Evolutionary conservation across 2,797 vertebrate genomes (phyloP).

Genomic region (Coregonus sp.): DNA sequence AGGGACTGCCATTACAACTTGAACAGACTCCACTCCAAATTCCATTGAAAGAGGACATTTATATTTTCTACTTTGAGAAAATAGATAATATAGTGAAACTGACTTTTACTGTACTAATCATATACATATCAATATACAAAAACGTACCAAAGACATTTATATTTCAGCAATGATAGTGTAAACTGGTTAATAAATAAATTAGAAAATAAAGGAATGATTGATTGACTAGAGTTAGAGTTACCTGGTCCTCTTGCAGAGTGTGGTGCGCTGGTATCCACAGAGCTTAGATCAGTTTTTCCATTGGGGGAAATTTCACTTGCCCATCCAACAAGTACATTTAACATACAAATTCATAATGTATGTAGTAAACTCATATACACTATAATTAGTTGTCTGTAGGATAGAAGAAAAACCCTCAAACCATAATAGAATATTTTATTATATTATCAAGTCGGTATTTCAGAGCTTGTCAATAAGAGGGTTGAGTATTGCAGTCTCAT

Average conservation of each 20-base stretch:
- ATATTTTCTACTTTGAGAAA: conserved; percentile 2
- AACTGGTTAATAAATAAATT: conserved; percentile 49
- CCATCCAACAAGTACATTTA: no score
- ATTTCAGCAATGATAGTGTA: conserved; percentile 3
- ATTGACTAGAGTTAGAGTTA: conserved; percentile 12
- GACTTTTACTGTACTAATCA: background rate
- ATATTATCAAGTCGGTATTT: background rate
- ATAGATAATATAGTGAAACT: background rate
- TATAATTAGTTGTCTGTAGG: background rate
- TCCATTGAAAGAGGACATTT: background rate
- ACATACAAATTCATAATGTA: background rate
- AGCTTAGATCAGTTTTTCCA: conserved; percentile 3
- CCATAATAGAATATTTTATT: background rate
- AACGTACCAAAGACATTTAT: background rate
- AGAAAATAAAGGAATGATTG: conserved; percentile 60
- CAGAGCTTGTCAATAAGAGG: background rate
- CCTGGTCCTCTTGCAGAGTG: conserved; percentile 40
- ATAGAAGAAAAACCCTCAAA: background rate
- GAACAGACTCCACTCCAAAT: background rate
- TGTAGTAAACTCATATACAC: background rate
- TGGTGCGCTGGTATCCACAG: conserved; percentile 5
- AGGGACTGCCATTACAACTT: background rate
- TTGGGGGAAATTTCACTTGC: background rate
- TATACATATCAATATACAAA: conserved; percentile 10
- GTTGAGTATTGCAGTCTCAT: background rate